Evolutionary conservation across 64 coral and sea anemone species (phyloP).

Genomic region (Actinia tenebrosa): DNA sequence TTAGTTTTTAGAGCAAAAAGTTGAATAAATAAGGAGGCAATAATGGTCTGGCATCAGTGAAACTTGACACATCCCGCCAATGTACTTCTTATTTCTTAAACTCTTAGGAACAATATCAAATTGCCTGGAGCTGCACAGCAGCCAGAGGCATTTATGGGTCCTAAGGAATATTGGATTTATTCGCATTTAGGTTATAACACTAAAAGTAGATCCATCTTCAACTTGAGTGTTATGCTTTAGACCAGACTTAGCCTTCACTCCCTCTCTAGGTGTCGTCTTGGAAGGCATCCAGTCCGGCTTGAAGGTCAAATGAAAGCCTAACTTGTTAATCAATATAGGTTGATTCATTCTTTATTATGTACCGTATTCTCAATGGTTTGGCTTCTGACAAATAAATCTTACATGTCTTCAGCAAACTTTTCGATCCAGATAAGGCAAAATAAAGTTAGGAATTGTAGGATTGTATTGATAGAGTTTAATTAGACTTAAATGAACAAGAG

Average conservation of each 20-base stretch:
- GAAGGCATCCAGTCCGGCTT: neutral
- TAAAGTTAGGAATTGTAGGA: neutral
- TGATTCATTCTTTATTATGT: neutral
- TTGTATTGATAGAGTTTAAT: neutral
- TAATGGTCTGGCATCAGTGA: too few relatives aligned
- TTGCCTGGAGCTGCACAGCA: too few relatives aligned
- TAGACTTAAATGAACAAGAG: neutral
- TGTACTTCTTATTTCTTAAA: too few relatives aligned
- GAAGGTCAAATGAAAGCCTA: neutral
- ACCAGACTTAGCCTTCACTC: neutral
- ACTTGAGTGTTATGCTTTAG: neutral
- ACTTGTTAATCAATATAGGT: neutral
- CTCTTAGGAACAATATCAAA: too few relatives aligned
- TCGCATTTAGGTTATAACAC: neutral
- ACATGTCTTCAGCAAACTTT: neutral
- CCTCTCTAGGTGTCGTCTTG: neutral
- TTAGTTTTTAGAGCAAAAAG: too few relatives aligned
- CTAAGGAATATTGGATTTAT: neutral
- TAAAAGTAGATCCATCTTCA: neutral
- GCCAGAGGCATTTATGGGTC: neutral
- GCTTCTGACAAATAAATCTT: neutral
- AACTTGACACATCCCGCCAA: too few relatives aligned
- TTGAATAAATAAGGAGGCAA: too few relatives aligned
- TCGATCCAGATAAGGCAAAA: neutral
- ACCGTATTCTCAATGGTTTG: neutral